Evolutionary conservation across 2,888 invertebrate species (phyloP), one percentile per base, ranked within the genome.

Genomic region (Dasypolia templi): DNA sequence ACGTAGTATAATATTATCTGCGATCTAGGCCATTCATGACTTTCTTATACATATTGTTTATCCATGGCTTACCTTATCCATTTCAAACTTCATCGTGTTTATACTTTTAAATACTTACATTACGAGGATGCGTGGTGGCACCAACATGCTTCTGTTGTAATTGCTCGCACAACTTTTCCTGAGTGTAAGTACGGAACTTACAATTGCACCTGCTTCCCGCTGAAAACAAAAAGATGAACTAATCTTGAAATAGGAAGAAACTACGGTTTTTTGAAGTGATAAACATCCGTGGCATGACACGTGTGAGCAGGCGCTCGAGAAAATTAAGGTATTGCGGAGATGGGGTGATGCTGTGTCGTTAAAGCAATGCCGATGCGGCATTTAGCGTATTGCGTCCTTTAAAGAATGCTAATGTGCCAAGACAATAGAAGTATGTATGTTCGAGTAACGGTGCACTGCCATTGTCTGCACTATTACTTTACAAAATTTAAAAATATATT

Each of bases 81-180:
- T 46, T 46, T 32, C 32, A n/a, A n/a, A n/a, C n/a, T n/a, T n/a
- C n/a, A n/a, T n/a, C n/a, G 32, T 49, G 17, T 64, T 32, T 32
- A 46, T 64, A 46, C 22, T 46, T 46, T n/a, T n/a, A 17, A 49
- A 11, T 79, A 93, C 95, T 53, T 92, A 96, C 95, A 74, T 89
- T 88, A 77, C 96, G 96, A 29, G 87, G 77, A 77, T 91, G 91
- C 0, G 81, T 82, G 0, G 85, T 89, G 46, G 79, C 65, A 0
- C 66, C 5, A 79, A 7, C 22, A 26, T 96, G 96, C 65, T 87
- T 90, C 53, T 82, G 88, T 35, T 86, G 79, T 11, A 95, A 70
- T 82, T 96, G 96, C 29, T 95, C 95, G 66, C 83, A 84, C 72
- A 93, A 95, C 80, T 94, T 95, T 1, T 92, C 91, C 2, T 93